Evolutionary conservation across 2,888 invertebrate species (phyloP).

Genomic region (Luperina nickerlii): DNA sequence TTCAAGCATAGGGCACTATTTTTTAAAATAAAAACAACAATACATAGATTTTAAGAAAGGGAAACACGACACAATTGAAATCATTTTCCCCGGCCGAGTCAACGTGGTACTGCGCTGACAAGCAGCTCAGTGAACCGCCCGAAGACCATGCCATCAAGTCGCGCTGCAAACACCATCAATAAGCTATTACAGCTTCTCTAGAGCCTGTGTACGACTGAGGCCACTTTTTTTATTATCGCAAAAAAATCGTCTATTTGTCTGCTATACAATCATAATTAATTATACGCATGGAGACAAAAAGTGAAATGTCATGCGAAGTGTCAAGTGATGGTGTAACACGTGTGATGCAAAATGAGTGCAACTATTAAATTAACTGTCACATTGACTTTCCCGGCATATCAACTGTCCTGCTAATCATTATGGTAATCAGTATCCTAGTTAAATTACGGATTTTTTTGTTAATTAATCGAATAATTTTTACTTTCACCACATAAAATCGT

Average conservation of each 20-base stretch:
- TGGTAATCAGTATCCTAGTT: too few relatives aligned
- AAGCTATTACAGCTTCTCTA: background rate
- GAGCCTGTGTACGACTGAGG: background rate
- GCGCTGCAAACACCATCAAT: background rate
- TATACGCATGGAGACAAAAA: background rate
- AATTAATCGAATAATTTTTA: background rate
- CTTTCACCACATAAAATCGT: slow-evolving; percentile 16
- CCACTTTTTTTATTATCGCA: background rate
- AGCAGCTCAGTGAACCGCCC: background rate
- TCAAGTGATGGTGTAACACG: background rate
- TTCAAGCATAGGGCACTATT: too few relatives aligned
- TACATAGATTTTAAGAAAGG: background rate
- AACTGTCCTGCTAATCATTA: background rate
- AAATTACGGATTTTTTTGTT: background rate
- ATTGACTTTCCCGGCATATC: background rate
- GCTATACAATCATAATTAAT: too few relatives aligned
- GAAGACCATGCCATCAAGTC: background rate
- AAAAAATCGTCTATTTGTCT: background rate
- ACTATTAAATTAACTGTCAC: background rate
- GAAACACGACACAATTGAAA: background rate
- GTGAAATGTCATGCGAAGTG: background rate
- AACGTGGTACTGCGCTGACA: background rate
- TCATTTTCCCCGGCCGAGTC: background rate
- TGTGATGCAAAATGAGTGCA: background rate
- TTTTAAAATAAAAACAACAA: too few relatives aligned